Base-by-base conservation (phyloP, 2,888 invertebrate genomes). In the Lithodes maja region DNA sequence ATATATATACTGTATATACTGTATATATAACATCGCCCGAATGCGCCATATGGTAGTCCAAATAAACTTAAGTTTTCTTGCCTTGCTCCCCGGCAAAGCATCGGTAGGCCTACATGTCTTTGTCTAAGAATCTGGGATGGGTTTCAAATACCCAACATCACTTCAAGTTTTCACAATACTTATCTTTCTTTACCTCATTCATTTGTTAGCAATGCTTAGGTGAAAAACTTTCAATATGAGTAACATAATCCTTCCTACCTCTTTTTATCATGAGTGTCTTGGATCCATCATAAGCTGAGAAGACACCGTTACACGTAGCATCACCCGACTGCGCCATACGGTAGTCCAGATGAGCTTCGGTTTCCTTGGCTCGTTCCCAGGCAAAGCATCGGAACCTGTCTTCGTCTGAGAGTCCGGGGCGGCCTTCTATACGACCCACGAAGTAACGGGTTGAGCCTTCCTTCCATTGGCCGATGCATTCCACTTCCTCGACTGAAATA, bases 371-470 rank as follows among this genome's bases (percentile, higher is more conserved):
- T 93, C 74, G 97, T 95, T 98, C 98, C 94, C 97, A 98, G 91
- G 98, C 98, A 95, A 98, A 98, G 94, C 99, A 99, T 92, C 98
- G 95, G 95, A 97, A 99, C 92, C 98, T 96, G 94, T 98, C 98
- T 94, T 98, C 98, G 94, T 97, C 97, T 93, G 97, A 97, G 92
- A 90, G 75, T 3, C 90, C 88, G 17, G 84, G 85, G 9, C 90
- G 83, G 33, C 83, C 90, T n/a, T 91, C 90, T 3, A 90, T 68
- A 5, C 88, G 85, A 50, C 91, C 91, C 12, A 98, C 98, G 92
- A 98, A 95, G 94, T 98, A 98, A 88, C 98, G 95, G 84, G 97
- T 96, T 93, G 97, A 98, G 88, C 98, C 98, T 94, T 98, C 98
- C 94, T 98, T 98, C 98, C 98, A 98, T 89, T 96, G 96, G 3